These are phyloP conservation scores for Stegodyphus mimosarum DNA, from an alignment of 1,140 invertebrate species.

Conservation along the genomic window DNA sequence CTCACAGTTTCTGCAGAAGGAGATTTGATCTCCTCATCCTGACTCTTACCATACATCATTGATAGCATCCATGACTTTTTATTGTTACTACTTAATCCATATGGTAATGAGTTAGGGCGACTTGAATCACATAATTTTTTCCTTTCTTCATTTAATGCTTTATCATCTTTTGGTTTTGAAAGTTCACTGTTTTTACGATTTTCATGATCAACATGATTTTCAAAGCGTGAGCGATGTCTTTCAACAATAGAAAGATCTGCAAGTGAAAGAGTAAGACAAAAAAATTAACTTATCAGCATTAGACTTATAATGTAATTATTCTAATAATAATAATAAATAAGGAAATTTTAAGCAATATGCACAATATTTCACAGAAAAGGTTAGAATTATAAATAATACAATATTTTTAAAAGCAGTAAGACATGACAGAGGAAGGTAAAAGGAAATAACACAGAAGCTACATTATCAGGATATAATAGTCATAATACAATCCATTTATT, in stretches of 20 bases:
- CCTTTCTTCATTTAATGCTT: not conserved
- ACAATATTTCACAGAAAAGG: too few species aligned
- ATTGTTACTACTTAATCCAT: constrained; percentile 63
- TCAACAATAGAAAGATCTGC: constrained; percentile 43
- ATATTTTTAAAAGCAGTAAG: too few species aligned
- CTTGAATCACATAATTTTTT: constrained; percentile 10
- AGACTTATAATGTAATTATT: too few species aligned
- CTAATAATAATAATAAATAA: too few species aligned
- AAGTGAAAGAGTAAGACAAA: constrained; percentile 14
- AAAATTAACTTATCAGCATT: not conserved
- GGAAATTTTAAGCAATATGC: too few species aligned
- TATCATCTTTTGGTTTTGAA: constrained; percentile 64
- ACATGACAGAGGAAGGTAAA: too few species aligned
- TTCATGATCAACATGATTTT: constrained; percentile 64
- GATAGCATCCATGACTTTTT: constrained; percentile 76
- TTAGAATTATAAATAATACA: too few species aligned
- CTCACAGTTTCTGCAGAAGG: not conserved
- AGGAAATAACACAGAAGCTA: too few species aligned
- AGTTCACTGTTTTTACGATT: constrained; percentile 65
- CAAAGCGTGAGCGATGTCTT: constrained; percentile 27
- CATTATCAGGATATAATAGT: too few species aligned
- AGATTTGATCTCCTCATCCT: constrained; percentile 33
- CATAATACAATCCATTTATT: too few species aligned
- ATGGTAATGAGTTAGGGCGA: not conserved
- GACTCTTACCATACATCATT: constrained; percentile 69